These are phyloP conservation scores for Drosophila monieri DNA, from an alignment of 2,888 invertebrate species.

Conservation along the genomic window DNA sequence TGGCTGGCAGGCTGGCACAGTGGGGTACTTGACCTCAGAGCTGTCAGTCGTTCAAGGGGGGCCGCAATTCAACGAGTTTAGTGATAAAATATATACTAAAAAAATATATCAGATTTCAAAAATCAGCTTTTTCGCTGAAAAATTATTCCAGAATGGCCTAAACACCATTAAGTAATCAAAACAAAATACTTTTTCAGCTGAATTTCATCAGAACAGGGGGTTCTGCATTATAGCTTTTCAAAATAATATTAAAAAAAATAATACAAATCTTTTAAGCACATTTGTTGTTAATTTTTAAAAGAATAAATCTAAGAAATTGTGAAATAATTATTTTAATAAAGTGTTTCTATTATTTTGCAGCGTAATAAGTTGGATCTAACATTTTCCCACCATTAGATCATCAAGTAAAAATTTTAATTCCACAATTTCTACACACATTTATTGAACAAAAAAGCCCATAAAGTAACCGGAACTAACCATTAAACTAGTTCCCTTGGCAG, in stretches of 20 bases:
- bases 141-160: not conserved
- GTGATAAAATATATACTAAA: not conserved
- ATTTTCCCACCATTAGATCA: too few relatives aligned
- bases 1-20: conserved; percentile 14
- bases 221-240: not conserved
- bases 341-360: too few relatives aligned
- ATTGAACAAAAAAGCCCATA: too few relatives aligned
- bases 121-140: not conserved
- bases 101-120: not conserved
- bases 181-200: not conserved
- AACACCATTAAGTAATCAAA: conserved; percentile 1
- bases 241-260: not conserved
- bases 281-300: too few relatives aligned
- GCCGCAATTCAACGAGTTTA: not conserved
- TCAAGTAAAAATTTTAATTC: too few relatives aligned
- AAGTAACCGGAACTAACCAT: too few relatives aligned
- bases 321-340: too few relatives aligned
- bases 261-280: not conserved
- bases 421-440: too few relatives aligned
- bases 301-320: too few relatives aligned
- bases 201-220: not conserved
- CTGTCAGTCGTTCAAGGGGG: not conserved
- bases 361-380: too few relatives aligned
- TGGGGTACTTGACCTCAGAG: conserved; percentile 2
- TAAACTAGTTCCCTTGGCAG: not conserved